Conservation (phyloP, 64 coral and sea anemone genomes). For the Dendrophyllia cribrosa region DNA sequence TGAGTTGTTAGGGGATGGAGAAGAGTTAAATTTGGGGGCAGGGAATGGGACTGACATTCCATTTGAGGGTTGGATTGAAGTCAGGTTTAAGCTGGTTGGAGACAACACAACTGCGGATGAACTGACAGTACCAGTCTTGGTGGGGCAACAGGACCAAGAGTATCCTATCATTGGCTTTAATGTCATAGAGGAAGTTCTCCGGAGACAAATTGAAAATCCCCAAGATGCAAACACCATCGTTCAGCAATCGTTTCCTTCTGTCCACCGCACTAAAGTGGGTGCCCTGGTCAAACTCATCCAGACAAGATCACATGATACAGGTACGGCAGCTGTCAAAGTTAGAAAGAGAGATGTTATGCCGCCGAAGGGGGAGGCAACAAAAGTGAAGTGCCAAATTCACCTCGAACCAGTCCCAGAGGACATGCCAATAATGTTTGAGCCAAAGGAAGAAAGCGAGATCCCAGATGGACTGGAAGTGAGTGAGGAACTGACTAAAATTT, state of each 20-base stretch:
- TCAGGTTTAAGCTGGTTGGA: slow-evolving; percentile 30
- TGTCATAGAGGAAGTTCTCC: slow-evolving; percentile 38
- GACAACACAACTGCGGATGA: neutral
- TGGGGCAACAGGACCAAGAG: slow-evolving; percentile 31
- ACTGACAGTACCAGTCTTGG: slow-evolving; percentile 39
- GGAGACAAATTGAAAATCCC: neutral
- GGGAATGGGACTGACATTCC: slow-evolving; percentile 58
- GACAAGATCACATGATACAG: slow-evolving; percentile 25
- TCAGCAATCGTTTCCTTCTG: slow-evolving; percentile 16
- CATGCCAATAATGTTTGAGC: slow-evolving; percentile 70
- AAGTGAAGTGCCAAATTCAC: slow-evolving; percentile 23
- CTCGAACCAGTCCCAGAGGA: slow-evolving; percentile 10
- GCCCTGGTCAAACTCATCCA: slow-evolving; percentile 38
- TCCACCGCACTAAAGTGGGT: slow-evolving; percentile 15
- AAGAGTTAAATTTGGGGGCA: slow-evolving; percentile 15
- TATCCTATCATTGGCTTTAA: slow-evolving; percentile 62
- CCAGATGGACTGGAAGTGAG: neutral
- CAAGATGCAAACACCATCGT: slow-evolving; percentile 1
- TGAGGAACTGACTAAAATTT: slow-evolving; percentile 3
- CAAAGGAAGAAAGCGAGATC: slow-evolving; percentile 11
- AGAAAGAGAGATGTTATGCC: slow-evolving; percentile 42
- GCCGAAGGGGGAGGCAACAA: slow-evolving; percentile 15
- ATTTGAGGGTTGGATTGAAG: neutral
- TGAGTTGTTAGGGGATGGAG: slow-evolving; percentile 21
- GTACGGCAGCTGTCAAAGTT: slow-evolving; percentile 1